Evolutionary conservation across 2,113 vertebrate species (phyloP).

Genomic region (Corvus cornix): DNA sequence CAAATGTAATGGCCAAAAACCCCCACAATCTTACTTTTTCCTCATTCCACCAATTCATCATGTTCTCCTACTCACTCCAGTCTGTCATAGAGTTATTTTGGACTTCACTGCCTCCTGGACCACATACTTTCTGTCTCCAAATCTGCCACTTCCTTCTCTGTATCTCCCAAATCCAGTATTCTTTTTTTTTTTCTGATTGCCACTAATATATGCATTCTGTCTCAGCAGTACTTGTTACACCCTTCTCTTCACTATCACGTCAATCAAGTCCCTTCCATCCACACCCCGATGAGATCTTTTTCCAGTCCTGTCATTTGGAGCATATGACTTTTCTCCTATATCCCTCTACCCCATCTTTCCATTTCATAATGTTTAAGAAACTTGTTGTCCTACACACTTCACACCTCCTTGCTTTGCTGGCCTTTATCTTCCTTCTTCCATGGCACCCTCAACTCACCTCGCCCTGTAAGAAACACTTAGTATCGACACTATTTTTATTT

Average conservation of each 20-base stretch:
- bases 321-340: background rate
- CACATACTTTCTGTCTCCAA: background rate
- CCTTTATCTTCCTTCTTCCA: background rate
- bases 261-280: background rate
- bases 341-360: background rate
- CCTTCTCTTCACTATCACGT: background rate
- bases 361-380: slow-evolving; percentile 18
- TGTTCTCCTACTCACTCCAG: background rate
- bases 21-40: background rate
- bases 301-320: background rate
- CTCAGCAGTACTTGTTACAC: background rate
- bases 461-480: background rate
- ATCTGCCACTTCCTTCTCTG: background rate
- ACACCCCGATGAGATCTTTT: background rate
- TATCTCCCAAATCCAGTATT: background rate
- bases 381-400: background rate
- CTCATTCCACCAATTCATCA: background rate
- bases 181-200: background rate
- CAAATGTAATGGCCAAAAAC: background rate
- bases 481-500: background rate
- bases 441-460: background rate
- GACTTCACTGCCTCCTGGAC: background rate
- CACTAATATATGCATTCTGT: background rate
- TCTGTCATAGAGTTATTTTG: background rate
- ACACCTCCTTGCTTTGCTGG: background rate